Evolutionary conservation across 2,888 invertebrate species (phyloP).

Genomic region (Sipha maydis): DNA sequence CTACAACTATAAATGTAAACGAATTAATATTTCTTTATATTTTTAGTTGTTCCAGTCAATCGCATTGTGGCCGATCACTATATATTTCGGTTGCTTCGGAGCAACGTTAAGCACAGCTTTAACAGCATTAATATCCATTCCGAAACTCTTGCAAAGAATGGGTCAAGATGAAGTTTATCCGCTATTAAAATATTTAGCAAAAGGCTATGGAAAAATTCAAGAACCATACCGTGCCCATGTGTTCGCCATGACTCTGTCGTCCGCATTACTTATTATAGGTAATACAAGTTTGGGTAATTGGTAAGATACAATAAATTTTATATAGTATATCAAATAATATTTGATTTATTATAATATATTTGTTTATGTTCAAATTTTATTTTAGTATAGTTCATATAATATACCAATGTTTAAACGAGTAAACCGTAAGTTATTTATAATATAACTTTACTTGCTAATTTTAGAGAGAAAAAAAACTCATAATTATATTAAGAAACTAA

Average conservation of each 20-base stretch:
- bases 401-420: too few relatives aligned
- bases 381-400: too few relatives aligned
- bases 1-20: conserved; percentile 68
- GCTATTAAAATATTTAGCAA: conserved; percentile 90
- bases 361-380: too few relatives aligned
- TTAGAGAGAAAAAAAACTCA: too few relatives aligned
- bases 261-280: conserved; percentile 72
- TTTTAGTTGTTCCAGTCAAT: conserved; percentile 83
- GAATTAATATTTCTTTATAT: background rate
- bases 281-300: background rate
- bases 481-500: too few relatives aligned
- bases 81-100: conserved; percentile 96
- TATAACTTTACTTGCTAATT: too few relatives aligned
- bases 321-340: too few relatives aligned
- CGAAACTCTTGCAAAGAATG: conserved; percentile 86
- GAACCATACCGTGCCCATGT: conserved; percentile 92
- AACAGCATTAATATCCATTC: conserved; percentile 94
- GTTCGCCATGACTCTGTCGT: conserved; percentile 87
- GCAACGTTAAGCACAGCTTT: conserved; percentile 96
- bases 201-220: conserved; percentile 84
- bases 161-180: conserved; percentile 96
- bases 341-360: too few relatives aligned
- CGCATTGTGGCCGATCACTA: conserved; percentile 85
- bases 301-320: too few relatives aligned
- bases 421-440: too few relatives aligned